These are phyloP conservation scores for Paramormyrops hopkinsi DNA, from an alignment of 2,797 vertebrate genomes.

Conservation along the genomic window DNA sequence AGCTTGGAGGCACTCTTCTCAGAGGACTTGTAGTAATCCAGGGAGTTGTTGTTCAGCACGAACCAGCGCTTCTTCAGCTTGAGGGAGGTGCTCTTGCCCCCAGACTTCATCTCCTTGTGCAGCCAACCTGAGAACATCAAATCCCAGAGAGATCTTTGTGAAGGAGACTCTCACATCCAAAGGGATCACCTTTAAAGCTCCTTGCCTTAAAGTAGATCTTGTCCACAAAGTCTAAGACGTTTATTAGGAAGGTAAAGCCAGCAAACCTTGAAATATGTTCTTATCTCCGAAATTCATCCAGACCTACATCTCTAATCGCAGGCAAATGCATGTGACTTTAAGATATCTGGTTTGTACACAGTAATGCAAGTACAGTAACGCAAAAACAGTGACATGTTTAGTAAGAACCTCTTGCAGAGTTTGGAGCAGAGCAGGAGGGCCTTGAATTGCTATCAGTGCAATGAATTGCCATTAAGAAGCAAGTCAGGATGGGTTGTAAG, in stretches of 20 bases:
- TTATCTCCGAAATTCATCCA: background rate
- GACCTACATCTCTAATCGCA: background rate
- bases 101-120: slow-evolving; percentile 82
- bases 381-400: background rate
- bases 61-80: slow-evolving; percentile 94
- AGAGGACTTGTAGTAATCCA: slow-evolving; percentile 85
- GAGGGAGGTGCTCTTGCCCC: slow-evolving; percentile 74
- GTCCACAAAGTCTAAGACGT: background rate
- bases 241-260: background rate
- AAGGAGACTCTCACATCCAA: background rate
- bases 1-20: slow-evolving; percentile 78
- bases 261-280: background rate
- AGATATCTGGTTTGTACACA: background rate
- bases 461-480: background rate
- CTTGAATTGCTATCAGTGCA: background rate
- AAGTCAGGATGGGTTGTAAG: background rate
- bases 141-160: background rate
- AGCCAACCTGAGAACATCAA: slow-evolving; percentile 69
- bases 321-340: background rate
- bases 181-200: background rate
- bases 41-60: slow-evolving; percentile 77
- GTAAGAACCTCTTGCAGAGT: background rate
- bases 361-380: background rate
- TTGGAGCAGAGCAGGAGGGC: background rate
- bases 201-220: background rate